These are phyloP conservation scores for human DNA, from an alignment of 2,113 vertebrate genomes.

Conservation along the genomic window DNA sequence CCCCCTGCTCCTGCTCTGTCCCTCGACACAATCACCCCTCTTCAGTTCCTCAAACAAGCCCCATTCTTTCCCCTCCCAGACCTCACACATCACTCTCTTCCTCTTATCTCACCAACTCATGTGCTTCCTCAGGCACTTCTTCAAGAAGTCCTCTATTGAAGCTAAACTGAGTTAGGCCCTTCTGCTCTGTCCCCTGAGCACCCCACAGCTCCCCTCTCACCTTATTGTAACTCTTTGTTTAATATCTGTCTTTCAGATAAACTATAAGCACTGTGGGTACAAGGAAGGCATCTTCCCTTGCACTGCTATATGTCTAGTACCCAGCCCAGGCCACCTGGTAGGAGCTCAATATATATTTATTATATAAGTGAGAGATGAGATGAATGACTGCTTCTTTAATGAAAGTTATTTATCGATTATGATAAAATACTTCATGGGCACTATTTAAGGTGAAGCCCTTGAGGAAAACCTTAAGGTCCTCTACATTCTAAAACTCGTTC, in stretches of 20 bases:
- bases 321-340: background rate
- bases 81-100: background rate
- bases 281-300: background rate
- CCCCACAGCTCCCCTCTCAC: no score
- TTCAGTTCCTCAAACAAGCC: no score
- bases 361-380: background rate
- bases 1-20: background rate
- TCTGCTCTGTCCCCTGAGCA: background rate
- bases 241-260: background rate
- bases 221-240: background rate
- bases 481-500: background rate
- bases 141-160: background rate
- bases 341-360: background rate
- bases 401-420: background rate
- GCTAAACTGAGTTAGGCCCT: background rate
- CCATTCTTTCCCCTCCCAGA: background rate
- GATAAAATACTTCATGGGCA: background rate
- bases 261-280: background rate
- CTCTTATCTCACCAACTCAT: background rate
- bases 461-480: background rate
- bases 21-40: background rate
- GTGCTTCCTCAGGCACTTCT: no score
- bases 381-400: background rate
- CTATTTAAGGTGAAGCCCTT: background rate
- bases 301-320: background rate